Conservation (phyloP, 1,140 invertebrate species). For the Lucilia sericata region DNA sequence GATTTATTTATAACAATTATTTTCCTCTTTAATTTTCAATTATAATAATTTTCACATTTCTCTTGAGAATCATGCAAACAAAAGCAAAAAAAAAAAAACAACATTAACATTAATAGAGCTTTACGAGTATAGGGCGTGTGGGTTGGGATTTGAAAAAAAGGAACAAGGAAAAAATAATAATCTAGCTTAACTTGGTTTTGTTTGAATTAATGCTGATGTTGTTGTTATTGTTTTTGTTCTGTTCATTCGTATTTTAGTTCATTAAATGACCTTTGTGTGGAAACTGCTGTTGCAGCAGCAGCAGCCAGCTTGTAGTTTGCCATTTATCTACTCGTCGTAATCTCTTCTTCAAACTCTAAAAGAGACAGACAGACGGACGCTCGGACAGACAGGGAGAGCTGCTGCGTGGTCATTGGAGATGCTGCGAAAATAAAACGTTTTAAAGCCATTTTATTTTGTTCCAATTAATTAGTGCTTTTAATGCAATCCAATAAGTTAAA, state of each 20-base stretch:
- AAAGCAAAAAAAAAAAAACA: not conserved
- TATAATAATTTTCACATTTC: slow-evolving; percentile 11
- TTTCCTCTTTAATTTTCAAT: slow-evolving; percentile 4
- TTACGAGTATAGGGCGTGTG: slow-evolving; percentile 17
- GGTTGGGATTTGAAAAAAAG: not conserved
- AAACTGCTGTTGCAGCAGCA: not conserved
- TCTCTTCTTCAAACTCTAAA: slow-evolving; percentile 50
- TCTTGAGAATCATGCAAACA: not conserved
- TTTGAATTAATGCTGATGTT: not conserved
- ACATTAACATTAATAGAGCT: not conserved
- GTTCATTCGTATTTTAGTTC: slow-evolving; percentile 25
- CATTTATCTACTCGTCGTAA: slow-evolving; percentile 65
- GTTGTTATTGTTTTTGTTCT: not conserved
- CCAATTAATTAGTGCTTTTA: slow-evolving; percentile 68
- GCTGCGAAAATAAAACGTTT: slow-evolving; percentile 51
- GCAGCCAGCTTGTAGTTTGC: slow-evolving; percentile 58
- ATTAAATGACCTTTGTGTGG: slow-evolving; percentile 34
- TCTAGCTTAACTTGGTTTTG: not conserved
- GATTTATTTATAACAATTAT: not conserved
- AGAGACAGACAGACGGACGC: slow-evolving; percentile 23
- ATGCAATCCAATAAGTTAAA: slow-evolving; percentile 68
- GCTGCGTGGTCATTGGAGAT: slow-evolving; percentile 38
- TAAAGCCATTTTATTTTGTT: slow-evolving; percentile 67
- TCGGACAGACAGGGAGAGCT: slow-evolving; percentile 52
- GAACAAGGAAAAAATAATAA: not conserved